Percentiles rank a stretch among this genome's conserved stretches.
Conservation (phyloP, 2,113 vertebrate genomes). For the Noctilio leporinus region DNA sequence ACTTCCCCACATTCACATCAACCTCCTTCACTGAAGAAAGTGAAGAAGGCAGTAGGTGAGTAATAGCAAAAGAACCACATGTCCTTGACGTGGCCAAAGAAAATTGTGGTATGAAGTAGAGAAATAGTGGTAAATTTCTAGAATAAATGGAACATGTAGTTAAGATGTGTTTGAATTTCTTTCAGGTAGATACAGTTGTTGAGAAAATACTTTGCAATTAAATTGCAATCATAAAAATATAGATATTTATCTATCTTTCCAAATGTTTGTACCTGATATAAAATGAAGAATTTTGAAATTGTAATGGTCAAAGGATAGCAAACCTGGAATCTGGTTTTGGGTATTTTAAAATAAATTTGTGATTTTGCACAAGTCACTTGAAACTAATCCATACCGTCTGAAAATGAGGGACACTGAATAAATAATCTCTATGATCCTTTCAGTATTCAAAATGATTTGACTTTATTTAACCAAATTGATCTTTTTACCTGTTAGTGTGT, state of each 20-base stretch:
- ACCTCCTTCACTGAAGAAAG: neutral
- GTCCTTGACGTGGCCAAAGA: neutral
- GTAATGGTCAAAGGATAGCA: neutral
- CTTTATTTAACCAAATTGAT: neutral
- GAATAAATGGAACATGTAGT: neutral
- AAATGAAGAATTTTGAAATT: neutral
- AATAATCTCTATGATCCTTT: neutral
- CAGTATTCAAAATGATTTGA: neutral
- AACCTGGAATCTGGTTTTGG: neutral
- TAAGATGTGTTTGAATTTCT: neutral
- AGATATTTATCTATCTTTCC: neutral
- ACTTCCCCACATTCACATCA: neutral
- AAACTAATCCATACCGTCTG: neutral
- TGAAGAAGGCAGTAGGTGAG: neutral
- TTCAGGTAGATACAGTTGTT: neutral
- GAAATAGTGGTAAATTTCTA: neutral
- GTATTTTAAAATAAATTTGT: neutral
- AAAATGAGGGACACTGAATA: neutral
- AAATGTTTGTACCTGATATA: neutral
- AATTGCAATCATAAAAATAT: neutral
- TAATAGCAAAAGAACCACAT: neutral
- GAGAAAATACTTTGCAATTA: neutral
- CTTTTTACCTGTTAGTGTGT: neutral
- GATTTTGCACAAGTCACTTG: neutral
- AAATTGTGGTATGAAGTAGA: neutral